phyloP scores from a whole-genome alignment of 2,113 vertebrate species.

The Corynorhinus townsendii region DNA sequence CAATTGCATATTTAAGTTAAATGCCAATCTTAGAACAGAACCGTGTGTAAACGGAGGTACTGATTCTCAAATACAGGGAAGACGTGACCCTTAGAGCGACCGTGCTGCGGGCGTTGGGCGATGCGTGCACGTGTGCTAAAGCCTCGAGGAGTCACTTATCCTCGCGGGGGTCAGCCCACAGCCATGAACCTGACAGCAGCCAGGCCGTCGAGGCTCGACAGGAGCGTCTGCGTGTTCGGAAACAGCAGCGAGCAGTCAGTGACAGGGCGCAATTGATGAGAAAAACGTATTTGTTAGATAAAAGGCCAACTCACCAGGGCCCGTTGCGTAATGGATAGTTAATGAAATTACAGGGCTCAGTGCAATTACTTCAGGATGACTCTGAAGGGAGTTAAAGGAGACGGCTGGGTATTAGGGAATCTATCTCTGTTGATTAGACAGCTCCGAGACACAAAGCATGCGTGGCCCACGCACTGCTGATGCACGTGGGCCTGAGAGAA shows the following conservation, averaged over 20 bases:
- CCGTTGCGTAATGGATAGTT: constrained; percentile 54
- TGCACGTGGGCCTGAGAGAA: background rate
- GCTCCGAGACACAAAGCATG: constrained; percentile 32
- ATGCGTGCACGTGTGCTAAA: background rate
- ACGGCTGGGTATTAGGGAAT: constrained; percentile 48
- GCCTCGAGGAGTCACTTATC: background rate
- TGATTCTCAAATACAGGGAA: background rate
- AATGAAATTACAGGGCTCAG: constrained; percentile 56
- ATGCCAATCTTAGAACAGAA: background rate
- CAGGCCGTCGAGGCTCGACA: background rate
- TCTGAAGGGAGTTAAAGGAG: constrained; percentile 47
- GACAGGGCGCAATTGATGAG: constrained; percentile 20
- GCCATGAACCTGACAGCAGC: background rate
- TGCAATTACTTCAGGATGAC: constrained; percentile 34
- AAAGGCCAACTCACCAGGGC: constrained; percentile 45
- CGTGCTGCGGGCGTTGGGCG: background rate
- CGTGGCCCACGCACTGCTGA: background rate
- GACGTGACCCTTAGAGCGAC: background rate
- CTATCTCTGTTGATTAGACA: constrained; percentile 39
- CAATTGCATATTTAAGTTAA: background rate
- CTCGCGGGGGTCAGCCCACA: background rate
- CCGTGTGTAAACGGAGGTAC: background rate
- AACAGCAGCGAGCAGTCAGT: background rate
- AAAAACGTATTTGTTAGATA: constrained; percentile 54
- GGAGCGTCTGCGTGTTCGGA: background rate